Base-by-base conservation (phyloP, 2,888 invertebrate genomes). In the Metallyticus violacea region DNA sequence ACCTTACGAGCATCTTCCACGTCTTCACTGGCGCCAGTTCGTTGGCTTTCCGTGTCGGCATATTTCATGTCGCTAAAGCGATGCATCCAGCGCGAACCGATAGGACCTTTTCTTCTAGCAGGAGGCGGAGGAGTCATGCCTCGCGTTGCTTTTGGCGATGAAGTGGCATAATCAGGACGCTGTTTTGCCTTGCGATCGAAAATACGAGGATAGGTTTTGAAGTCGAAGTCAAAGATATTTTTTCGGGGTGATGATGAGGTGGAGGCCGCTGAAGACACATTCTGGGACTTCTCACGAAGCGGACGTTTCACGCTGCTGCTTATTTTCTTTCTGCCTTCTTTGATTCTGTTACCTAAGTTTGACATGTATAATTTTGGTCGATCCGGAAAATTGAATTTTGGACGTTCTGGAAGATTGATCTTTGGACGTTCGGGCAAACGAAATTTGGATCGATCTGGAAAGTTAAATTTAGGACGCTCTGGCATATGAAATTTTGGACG, bases 191-290 rank as follows among this genome's bases (percentile, higher is more conserved):
- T 92, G 77, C 90, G 91, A 26, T 92, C 92, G 88, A 93, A 92
- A 78, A 97, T 93, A 89, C 97, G 94, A 0, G 97, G 97, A 90
- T 96, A 97, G 0, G 97, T 97, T 89, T 95, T 94, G 88, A 96
- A 95, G 91, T 96, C 96, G 90, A 95, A 94, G 85, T 95, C 94
- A 90, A 96, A 96, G 88, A 94, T 93, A 89, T 93, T 94, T 89
- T 93, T 94, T 81, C 93, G 93, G 28, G 91, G 92, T 62, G 92
- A 92, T 7, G 93, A 93, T 89, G 93, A 93, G 79, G 93, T 94
- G 85, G 93, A 87, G 26, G 86, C 88, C 4, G 88, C 85, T 22
- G 88, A 86, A 15, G 40, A 62, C 40, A 86, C 82, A 62, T 83
- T 83, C 7, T 87, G 40, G 3, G 88, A 86, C 26, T 87, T 86